Evolutionary conservation across 2,888 invertebrate species (phyloP).

Genomic region (Tiliacea aurago): DNA sequence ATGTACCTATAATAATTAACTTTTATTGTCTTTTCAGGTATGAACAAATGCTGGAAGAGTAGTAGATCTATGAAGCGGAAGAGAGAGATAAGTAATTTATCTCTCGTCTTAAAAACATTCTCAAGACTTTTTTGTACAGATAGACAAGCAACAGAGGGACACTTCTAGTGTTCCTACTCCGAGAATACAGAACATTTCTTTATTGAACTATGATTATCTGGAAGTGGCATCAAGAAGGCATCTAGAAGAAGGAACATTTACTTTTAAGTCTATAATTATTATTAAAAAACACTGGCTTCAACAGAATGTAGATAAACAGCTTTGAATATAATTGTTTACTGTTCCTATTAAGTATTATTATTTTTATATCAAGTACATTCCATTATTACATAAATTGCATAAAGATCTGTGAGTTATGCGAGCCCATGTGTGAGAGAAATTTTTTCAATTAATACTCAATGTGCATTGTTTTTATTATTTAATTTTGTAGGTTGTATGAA

Average conservation of each 20-base stretch:
- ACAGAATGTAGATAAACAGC: not conserved
- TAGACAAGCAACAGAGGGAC: not conserved
- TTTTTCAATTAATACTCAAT: not conserved
- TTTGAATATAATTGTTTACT: not conserved
- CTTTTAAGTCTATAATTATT: not conserved
- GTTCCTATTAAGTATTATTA: not conserved
- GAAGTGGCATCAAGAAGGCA: not conserved
- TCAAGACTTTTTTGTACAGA: slow-evolving; percentile 11
- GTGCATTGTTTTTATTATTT: not conserved
- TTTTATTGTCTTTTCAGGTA: slow-evolving; percentile 23
- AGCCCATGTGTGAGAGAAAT: not conserved
- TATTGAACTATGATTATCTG: not conserved
- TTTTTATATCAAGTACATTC: not conserved
- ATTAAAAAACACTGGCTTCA: not conserved
- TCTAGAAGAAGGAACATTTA: not conserved
- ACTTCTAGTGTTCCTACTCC: not conserved
- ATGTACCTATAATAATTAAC: not conserved
- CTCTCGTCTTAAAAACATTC: not conserved
- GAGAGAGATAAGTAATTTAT: not conserved
- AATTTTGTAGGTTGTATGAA: not conserved
- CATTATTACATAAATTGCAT: not conserved
- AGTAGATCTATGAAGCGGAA: not conserved
- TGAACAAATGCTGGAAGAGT: slow-evolving; percentile 11
- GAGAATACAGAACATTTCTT: not conserved
- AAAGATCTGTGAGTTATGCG: not conserved